These are phyloP conservation scores for Myocastor coypus DNA, from an alignment of 2,113 vertebrate species.

Conservation along the genomic window DNA sequence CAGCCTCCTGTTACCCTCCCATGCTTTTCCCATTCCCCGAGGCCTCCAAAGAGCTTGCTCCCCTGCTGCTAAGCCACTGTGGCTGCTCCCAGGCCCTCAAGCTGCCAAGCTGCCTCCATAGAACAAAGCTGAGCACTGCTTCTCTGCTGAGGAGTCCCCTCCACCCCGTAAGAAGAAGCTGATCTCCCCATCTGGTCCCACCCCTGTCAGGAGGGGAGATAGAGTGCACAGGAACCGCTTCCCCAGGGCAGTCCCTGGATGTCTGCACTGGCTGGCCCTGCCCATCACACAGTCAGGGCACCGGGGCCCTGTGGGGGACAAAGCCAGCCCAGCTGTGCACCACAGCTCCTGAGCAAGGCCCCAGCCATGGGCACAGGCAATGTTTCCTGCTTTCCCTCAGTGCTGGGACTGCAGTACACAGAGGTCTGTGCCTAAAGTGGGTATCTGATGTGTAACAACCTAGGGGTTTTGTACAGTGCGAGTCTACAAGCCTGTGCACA, in stretches of 20 bases:
- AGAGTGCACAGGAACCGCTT: not conserved
- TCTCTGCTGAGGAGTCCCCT: not conserved
- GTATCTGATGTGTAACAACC: rapidly evolving
- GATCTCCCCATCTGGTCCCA: not conserved
- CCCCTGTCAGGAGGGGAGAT: not conserved
- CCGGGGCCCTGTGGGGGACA: not conserved
- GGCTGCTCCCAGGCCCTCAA: not conserved
- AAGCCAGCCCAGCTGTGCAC: not conserved
- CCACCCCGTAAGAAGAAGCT: not conserved
- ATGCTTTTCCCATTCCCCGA: not conserved
- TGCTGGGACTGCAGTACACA: not conserved
- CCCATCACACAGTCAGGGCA: not conserved
- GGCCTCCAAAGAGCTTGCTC: not conserved
- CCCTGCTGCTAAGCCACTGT: not conserved
- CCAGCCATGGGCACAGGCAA: not conserved
- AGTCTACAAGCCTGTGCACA: rapidly evolving
- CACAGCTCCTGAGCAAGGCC: not conserved
- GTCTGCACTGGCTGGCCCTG: not conserved
- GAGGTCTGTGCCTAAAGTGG: not conserved
- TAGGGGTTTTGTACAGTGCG: too few species aligned
- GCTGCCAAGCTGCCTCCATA: not conserved
- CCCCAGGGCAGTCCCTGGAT: not conserved
- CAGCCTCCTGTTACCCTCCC: not conserved
- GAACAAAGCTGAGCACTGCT: not conserved
- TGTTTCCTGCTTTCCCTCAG: not conserved